Conservation (phyloP, 2,888 invertebrate species). For the Tipula helvola region DNA sequence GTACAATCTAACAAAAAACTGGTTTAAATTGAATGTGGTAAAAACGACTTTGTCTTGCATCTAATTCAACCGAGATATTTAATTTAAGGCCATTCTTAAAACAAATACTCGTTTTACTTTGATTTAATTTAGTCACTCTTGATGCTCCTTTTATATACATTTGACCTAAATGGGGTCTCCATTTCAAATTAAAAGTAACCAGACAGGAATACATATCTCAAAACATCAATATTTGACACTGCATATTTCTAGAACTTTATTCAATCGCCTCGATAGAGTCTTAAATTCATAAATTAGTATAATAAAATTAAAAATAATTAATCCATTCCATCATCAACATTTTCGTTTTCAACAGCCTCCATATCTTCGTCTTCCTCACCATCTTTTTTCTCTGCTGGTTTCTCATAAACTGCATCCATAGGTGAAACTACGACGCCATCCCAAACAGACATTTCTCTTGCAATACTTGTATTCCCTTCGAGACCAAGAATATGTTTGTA, state of each 20-base stretch:
- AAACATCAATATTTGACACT: background rate
- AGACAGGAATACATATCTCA: no score
- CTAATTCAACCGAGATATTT: no score
- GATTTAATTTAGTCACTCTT: no score
- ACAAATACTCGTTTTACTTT: no score
- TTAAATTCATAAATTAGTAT: background rate
- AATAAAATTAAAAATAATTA: background rate
- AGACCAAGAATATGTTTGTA: slow-evolving; percentile 76
- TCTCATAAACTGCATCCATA: slow-evolving; percentile 85
- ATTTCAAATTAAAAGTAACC: no score
- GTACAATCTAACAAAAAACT: no score
- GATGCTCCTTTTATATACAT: no score
- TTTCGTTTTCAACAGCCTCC: slow-evolving; percentile 43
- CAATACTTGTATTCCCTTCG: slow-evolving; percentile 41
- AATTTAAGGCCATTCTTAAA: no score
- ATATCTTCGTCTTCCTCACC: slow-evolving; percentile 55
- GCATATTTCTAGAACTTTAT: background rate
- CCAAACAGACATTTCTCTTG: slow-evolving; percentile 89
- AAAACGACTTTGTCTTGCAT: no score
- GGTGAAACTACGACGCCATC: slow-evolving; percentile 93
- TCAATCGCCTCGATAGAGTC: background rate
- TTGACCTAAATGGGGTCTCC: no score
- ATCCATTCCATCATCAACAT: slow-evolving; percentile 27
- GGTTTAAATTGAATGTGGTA: no score
- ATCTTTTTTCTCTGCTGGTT: slow-evolving; percentile 60